phyloP scores from a whole-genome alignment of 2,797 vertebrate genomes.

The Phrynocephalus forsythii region DNA sequence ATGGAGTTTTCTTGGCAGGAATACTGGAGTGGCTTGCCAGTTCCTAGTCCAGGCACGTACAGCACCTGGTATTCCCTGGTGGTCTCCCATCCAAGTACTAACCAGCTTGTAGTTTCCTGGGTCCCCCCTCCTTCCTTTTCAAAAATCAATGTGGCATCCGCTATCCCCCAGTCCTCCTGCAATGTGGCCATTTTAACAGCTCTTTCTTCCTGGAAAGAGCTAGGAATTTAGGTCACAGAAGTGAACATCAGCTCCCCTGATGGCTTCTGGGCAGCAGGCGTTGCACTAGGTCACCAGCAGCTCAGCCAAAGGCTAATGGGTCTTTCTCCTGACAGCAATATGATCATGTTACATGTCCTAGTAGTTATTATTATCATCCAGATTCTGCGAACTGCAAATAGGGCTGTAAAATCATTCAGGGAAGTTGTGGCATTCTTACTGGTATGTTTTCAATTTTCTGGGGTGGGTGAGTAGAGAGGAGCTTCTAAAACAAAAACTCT shows the following conservation, averaged over 20 bases:
- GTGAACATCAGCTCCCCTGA: neutral
- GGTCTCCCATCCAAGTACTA: too few species aligned
- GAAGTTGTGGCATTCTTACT: conserved; percentile 5
- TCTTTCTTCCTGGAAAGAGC: neutral
- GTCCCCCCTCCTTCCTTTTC: too few species aligned
- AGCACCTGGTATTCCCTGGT: too few species aligned
- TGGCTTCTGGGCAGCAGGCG: neutral
- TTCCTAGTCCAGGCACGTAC: too few species aligned
- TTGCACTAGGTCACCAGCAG: neutral
- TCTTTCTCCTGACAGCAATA: neutral
- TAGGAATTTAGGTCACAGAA: neutral
- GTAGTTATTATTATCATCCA: neutral
- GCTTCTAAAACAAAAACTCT: neutral
- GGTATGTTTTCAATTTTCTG: neutral
- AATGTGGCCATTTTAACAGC: too few species aligned
- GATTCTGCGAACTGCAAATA: conserved; percentile 30
- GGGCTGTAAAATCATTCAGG: conserved; percentile 12
- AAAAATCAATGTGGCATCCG: too few species aligned
- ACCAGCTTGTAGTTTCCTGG: too few species aligned
- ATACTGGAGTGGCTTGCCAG: too few species aligned
- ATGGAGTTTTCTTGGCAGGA: too few species aligned
- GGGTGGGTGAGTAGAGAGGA: too few species aligned
- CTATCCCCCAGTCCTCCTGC: too few species aligned
- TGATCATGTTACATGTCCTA: conserved; percentile 9
- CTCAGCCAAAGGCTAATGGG: neutral